These are phyloP conservation scores for Platysteira castanea DNA, from an alignment of 2,113 vertebrate genomes.

Conservation along the genomic window DNA sequence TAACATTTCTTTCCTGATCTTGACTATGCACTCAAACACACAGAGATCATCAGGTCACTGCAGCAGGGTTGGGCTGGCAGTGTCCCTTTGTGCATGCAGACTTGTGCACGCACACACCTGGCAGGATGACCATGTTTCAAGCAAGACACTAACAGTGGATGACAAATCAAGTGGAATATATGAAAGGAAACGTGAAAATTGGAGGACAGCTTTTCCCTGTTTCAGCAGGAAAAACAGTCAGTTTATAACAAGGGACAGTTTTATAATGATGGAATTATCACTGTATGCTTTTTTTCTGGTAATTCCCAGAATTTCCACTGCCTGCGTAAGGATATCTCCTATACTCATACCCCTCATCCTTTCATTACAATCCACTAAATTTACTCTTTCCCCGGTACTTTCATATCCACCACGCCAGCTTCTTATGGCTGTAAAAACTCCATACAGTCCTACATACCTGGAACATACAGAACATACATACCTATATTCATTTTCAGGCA, in stretches of 20 bases:
- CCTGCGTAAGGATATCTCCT: background rate
- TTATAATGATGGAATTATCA: background rate
- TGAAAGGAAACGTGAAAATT: background rate
- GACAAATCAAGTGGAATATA: background rate
- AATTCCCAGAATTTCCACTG: background rate
- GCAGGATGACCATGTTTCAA: background rate
- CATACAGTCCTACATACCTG: background rate
- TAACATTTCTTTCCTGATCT: background rate
- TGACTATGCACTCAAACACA: background rate
- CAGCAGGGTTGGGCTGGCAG: background rate
- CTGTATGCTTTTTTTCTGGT: background rate
- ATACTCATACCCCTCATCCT: background rate
- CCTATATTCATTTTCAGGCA: background rate
- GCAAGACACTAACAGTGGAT: background rate
- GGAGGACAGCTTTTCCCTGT: background rate
- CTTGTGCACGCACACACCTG: fast-evolving
- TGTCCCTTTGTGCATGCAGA: background rate
- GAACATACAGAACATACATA: background rate
- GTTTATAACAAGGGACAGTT: background rate
- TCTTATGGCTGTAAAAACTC: background rate
- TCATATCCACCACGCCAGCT: background rate
- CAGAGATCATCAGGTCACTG: background rate
- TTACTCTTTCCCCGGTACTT: background rate
- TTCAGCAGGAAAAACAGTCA: background rate
- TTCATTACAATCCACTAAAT: background rate